Evolutionary conservation across 1,140 invertebrate genomes (phyloP), one percentile per base, ranked within the genome.

Genomic region (Bicyclus anynana): DNA sequence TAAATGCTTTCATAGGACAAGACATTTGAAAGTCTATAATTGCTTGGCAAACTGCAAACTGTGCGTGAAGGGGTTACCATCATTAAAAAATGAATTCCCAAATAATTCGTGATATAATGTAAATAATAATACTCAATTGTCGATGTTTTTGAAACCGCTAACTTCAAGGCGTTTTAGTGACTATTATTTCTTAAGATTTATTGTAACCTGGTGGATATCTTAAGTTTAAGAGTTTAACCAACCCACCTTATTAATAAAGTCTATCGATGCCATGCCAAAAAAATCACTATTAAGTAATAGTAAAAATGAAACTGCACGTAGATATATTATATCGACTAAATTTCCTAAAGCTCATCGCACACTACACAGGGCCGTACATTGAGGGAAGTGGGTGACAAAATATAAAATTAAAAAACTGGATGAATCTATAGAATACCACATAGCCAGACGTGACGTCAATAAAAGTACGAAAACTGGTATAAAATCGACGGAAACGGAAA

Each of bases 271-370:
- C 50, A 72, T 70, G 71, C 75, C 73, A 78, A 76, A 76, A n/a
- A 67, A 71, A 17, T 42, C 42, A 47, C 33, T 53, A 53, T 38
- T 59, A 37, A 14, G 35, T 59, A 52, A 52, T 44, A 40, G 14
- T 17, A 38, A 51, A 59, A 69, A 56, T 55, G 59, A 68, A 66
- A 53, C 54, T 68, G 74, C 77, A 75, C 74, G 71, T 67, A 75
- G 77, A 75, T 76, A 80, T 77, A n/a, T 73, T 75, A 80, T 77
- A 80, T 72, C 74, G 72, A 80, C 3, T 44, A 44, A 44, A 12
- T 14, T 40, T 40, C 42, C 12, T 44, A n/a, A 21, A 44, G 42
- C 5, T 44, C 21, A 17, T 40, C 37, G 37, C 37, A 6, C 37
- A 40, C 17, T 40, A 18, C 13, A 40, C 37, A 18, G 37, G 17